Percentiles rank a stretch among this genome's conserved stretches.
These are phyloP conservation scores for Digitonthophagus gazella DNA, from an alignment of 2,888 invertebrate genomes.

Conservation along the genomic window DNA sequence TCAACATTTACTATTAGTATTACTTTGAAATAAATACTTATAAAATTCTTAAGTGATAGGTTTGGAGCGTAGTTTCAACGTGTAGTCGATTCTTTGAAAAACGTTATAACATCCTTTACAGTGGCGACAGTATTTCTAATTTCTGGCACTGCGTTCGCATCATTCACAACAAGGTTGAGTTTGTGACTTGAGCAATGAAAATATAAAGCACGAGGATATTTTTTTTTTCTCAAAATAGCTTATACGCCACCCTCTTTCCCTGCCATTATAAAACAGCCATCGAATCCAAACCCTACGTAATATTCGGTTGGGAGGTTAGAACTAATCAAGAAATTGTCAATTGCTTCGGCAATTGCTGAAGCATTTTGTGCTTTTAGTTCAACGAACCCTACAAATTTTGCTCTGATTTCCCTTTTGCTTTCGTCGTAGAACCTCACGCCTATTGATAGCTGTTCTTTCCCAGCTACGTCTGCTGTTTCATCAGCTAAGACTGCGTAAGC, in stretches of 20 bases:
- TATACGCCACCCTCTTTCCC: conserved; percentile 36
- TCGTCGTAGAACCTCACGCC: conserved; percentile 28
- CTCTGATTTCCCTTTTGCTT: conserved; percentile 21
- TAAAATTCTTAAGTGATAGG: too few relatives aligned
- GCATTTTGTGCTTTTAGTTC: conserved; percentile 32
- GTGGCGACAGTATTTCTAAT: too few relatives aligned
- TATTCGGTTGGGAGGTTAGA: conserved; percentile 28
- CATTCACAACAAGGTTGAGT: too few relatives aligned
- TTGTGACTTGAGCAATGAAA: too few relatives aligned
- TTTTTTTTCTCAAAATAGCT: too few relatives aligned
- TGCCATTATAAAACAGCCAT: conserved; percentile 37
- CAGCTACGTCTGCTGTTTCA: conserved; percentile 38
- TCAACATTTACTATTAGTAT: too few relatives aligned
- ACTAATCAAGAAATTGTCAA: conserved; percentile 29
- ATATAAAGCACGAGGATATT: too few relatives aligned
- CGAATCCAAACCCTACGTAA: conserved; percentile 36
- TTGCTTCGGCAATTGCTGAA: conserved; percentile 31
- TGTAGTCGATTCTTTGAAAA: too few relatives aligned
- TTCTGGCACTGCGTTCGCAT: too few relatives aligned
- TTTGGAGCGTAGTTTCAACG: too few relatives aligned
- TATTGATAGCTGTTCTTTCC: conserved; percentile 39
- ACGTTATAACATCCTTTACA: too few relatives aligned
- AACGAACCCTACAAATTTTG: conserved; percentile 37
- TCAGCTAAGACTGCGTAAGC: conserved; percentile 28
- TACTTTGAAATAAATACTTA: too few relatives aligned